Conservation (phyloP, 1,140 invertebrate species). For the Drosophila chauvacae region DNA sequence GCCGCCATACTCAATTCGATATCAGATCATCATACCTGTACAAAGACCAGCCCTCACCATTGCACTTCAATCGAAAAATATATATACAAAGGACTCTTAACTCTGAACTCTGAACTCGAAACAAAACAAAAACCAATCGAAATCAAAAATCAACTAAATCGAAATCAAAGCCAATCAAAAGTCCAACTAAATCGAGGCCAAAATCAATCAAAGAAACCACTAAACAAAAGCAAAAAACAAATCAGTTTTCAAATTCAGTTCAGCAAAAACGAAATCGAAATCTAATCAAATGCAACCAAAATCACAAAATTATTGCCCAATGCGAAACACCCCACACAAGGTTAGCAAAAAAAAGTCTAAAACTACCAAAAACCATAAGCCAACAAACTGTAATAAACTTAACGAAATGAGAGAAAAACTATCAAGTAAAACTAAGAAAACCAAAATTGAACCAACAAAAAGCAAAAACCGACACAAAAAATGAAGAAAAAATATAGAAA, state of each 20-base stretch:
- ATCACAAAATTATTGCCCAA: constrained; percentile 80
- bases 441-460: constrained; percentile 21
- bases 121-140: constrained; percentile 10
- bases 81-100: constrained; percentile 21
- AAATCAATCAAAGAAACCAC: constrained; percentile 26
- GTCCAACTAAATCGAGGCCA: constrained; percentile 35
- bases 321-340: constrained; percentile 77
- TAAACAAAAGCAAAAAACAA: constrained; percentile 24
- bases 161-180: constrained; percentile 54
- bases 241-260: constrained; percentile 47
- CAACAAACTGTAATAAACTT: constrained; percentile 24
- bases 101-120: too few species aligned
- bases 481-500: neutral
- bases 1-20: constrained; percentile 34
- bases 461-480: constrained; percentile 44
- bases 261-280: constrained; percentile 17
- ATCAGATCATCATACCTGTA: constrained; percentile 34
- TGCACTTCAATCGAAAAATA: constrained; percentile 29
- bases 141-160: constrained; percentile 43
- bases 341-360: constrained; percentile 65
- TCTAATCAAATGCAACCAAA: constrained; percentile 72
- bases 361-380: constrained; percentile 30
- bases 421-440: constrained; percentile 19
- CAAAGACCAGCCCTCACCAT: constrained; percentile 41
- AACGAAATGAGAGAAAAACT: constrained; percentile 7